phyloP scores from a whole-genome alignment of 2,113 vertebrate genomes.

The Rhinogobius similis region DNA sequence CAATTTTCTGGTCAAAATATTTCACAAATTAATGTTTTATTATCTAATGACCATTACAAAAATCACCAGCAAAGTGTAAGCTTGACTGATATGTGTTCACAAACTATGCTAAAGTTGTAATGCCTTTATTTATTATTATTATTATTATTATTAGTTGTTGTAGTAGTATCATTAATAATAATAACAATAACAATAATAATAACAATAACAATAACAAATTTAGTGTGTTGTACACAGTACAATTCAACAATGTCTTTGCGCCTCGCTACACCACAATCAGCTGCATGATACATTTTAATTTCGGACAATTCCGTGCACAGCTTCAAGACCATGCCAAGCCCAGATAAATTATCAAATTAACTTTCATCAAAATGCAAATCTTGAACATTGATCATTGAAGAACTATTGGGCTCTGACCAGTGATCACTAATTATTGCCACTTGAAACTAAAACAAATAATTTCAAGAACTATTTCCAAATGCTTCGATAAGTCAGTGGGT shows the following conservation, averaged over 20 bases:
- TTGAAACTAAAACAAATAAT: background rate
- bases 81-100: background rate
- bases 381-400: background rate
- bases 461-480: conserved; percentile 23
- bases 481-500: conserved; percentile 9
- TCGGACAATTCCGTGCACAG: background rate
- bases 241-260: background rate
- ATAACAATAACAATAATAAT: too few relatives aligned
- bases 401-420: background rate
- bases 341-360: background rate
- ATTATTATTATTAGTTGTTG: too few relatives aligned
- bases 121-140: background rate
- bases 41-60: background rate
- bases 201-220: too few relatives aligned
- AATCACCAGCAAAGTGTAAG: background rate
- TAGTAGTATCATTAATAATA: too few relatives aligned
- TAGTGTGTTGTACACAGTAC: background rate
- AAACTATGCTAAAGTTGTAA: background rate
- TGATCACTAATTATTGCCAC: background rate
- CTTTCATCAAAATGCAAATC: background rate
- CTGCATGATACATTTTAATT: background rate
- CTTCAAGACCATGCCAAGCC: background rate
- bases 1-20: conserved; percentile 5
- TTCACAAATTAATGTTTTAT: background rate
- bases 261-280: background rate